A percentile compares a stretch with the other conserved stretches of the same genome.
Evolutionary conservation across 1,140 invertebrate genomes (phyloP).

Genomic region (Watersipora subatra): DNA sequence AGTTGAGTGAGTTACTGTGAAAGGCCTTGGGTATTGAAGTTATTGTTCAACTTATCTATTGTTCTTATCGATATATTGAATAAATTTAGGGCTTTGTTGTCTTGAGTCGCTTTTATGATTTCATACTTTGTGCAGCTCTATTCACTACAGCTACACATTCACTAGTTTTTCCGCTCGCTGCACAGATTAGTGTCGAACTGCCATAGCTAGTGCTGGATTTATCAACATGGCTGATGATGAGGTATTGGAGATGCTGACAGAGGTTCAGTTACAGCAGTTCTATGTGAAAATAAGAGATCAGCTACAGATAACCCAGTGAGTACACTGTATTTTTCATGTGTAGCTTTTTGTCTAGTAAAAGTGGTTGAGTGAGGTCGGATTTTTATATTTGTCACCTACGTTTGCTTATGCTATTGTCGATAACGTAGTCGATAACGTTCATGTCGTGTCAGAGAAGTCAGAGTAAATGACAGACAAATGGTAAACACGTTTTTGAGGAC

Average conservation of each 20-base stretch:
- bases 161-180: background rate
- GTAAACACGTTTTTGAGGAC: too few species aligned
- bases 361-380: too few species aligned
- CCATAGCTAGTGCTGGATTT: background rate
- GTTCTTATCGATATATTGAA: background rate
- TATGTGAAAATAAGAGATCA: constrained; percentile 76
- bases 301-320: constrained; percentile 52
- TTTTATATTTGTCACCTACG: too few species aligned
- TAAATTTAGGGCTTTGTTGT: background rate
- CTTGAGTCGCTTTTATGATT: background rate
- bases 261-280: constrained; percentile 85
- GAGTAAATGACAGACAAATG: too few species aligned
- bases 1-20: too few species aligned
- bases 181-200: background rate
- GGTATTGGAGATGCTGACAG: constrained; percentile 67
- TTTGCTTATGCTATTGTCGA: too few species aligned
- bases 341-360: too few species aligned
- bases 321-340: too few species aligned
- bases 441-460: too few species aligned
- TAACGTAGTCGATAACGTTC: too few species aligned
- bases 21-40: too few species aligned
- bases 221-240: constrained; percentile 47
- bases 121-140: background rate
- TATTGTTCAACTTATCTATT: background rate
- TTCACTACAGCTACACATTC: background rate